Conservation (phyloP, 2,113 vertebrate species). For the Hyperopisus bebe region DNA sequence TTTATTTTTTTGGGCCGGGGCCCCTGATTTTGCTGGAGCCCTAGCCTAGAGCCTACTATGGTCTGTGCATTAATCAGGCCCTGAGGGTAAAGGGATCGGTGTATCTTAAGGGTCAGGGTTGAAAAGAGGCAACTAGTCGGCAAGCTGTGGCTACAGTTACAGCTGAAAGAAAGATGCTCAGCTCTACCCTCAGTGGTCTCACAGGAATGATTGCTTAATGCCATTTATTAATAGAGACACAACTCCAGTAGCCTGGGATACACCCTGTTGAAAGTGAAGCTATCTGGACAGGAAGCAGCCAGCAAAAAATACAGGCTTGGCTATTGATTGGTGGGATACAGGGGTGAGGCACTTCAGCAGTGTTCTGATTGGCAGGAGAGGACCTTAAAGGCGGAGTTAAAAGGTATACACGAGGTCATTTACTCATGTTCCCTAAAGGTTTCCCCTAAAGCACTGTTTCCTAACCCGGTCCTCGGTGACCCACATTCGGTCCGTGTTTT, state of each 20-base stretch:
- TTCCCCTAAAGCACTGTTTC: background rate
- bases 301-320: constrained; percentile 23
- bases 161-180: constrained; percentile 34
- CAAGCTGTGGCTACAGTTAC: background rate
- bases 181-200: constrained; percentile 67
- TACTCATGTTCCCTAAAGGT: constrained; percentile 6
- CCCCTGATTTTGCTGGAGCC: background rate
- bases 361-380: constrained; percentile 38
- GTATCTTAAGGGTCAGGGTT: background rate
- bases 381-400: constrained; percentile 40
- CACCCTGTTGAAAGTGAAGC: constrained; percentile 57
- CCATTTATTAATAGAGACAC: constrained; percentile 75
- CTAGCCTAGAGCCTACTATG: background rate
- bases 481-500: background rate
- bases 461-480: background rate
- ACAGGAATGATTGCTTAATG: constrained; percentile 73
- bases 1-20: background rate
- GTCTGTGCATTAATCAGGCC: background rate
- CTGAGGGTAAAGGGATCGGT: background rate
- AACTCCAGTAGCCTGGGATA: constrained; percentile 38
- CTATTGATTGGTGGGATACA: constrained; percentile 39
- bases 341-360: constrained; percentile 30
- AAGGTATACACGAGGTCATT: constrained; percentile 21
- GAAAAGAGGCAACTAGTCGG: background rate
- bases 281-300: constrained; percentile 42